Percentiles rank a stretch among this genome's conserved stretches.
phyloP scores from a whole-genome alignment of 2,797 vertebrate species.

The Galagoides demidoff region DNA sequence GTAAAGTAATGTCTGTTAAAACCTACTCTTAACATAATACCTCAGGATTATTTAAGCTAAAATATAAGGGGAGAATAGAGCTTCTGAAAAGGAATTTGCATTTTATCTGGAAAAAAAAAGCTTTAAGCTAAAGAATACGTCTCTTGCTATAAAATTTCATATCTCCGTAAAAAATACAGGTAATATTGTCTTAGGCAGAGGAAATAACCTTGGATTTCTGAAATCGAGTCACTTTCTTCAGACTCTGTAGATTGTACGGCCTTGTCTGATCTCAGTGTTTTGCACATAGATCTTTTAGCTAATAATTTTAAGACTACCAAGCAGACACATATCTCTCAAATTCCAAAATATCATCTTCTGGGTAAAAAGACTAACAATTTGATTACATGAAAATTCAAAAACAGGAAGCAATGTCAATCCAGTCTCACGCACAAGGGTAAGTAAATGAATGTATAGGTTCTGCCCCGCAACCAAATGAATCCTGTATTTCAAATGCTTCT shows the following conservation, averaged over 20 bases:
- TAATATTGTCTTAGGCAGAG: neutral
- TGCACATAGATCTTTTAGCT: neutral
- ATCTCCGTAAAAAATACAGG: neutral
- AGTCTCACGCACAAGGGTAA: neutral
- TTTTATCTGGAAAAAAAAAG: neutral
- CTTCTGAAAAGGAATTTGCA: neutral
- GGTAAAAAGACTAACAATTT: conserved; percentile 39
- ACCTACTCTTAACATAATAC: neutral
- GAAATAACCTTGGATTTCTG: neutral
- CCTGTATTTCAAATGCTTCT: neutral
- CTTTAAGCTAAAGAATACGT: conserved; percentile 8
- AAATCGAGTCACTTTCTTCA: neutral
- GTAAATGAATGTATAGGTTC: neutral
- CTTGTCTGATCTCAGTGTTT: neutral
- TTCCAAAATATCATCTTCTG: neutral
- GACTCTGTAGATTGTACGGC: neutral
- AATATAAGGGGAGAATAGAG: neutral
- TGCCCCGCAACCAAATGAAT: neutral
- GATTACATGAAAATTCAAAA: conserved; percentile 47
- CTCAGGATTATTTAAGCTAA: conserved; percentile 18
- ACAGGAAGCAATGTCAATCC: neutral
- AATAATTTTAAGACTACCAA: conserved; percentile 18
- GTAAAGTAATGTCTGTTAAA: neutral
- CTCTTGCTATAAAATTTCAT: neutral
- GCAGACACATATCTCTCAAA: conserved; percentile 26